These are phyloP conservation scores for Campopleginae sp. DNA, from an alignment of 2,888 invertebrate genomes.

Conservation along the genomic window DNA sequence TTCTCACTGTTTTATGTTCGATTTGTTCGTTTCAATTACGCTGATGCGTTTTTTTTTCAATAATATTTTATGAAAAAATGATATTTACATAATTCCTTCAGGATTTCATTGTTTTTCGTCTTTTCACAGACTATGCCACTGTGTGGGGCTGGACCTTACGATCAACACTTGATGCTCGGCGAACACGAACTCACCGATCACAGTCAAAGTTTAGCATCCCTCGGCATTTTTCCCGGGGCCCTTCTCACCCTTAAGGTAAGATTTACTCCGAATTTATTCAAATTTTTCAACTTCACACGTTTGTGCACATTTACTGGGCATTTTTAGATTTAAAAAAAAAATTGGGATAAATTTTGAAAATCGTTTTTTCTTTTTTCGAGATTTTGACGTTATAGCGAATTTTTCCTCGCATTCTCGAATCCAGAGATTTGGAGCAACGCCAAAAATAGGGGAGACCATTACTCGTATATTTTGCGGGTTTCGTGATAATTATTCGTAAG, in stretches of 20 bases:
- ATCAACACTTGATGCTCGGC: slow-evolving; percentile 81
- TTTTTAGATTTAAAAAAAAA: no score
- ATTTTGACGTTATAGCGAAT: background rate
- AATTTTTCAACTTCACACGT: background rate
- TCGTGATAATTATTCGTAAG: slow-evolving; percentile 41
- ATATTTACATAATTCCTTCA: background rate
- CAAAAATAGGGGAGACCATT: slow-evolving; percentile 13
- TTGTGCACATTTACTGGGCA: no score
- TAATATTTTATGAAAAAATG: slow-evolving; percentile 47
- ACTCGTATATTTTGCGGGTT: slow-evolving; percentile 12
- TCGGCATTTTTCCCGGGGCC: slow-evolving; percentile 80
- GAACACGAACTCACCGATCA: slow-evolving; percentile 81
- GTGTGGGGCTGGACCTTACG: slow-evolving; percentile 80
- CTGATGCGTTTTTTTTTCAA: slow-evolving; percentile 11
- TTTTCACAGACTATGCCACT: slow-evolving; percentile 80
- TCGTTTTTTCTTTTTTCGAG: background rate
- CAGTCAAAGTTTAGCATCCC: slow-evolving; percentile 79
- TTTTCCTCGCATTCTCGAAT: background rate
- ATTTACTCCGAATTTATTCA: background rate
- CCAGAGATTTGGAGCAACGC: slow-evolving; percentile 3
- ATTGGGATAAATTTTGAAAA: background rate
- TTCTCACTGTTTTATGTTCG: slow-evolving; percentile 15
- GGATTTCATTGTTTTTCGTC: background rate
- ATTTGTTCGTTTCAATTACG: background rate
- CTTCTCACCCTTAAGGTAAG: slow-evolving; percentile 81